Conservation (phyloP, 2,797 vertebrate genomes). For the Otolemur crassicaudatus region DNA sequence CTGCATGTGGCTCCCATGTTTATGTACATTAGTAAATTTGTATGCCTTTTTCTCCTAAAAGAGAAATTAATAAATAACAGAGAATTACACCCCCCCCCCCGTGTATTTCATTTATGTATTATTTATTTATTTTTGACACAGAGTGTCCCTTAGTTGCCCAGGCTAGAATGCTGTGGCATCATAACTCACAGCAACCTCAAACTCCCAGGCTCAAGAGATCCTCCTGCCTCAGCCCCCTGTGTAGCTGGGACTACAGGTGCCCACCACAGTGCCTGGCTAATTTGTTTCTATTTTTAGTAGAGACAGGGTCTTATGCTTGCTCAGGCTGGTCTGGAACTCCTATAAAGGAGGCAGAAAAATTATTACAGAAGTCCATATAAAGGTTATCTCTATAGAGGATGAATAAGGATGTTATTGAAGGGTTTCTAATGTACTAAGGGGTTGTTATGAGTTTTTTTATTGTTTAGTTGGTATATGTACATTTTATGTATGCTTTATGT, state of each 20-base stretch:
- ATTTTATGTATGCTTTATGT: not conserved
- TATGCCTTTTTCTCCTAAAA: not conserved
- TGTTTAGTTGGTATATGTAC: not conserved
- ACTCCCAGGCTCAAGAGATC: no score
- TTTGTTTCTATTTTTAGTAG: no score
- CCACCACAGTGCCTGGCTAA: no score
- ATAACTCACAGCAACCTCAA: no score
- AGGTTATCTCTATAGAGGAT: not conserved
- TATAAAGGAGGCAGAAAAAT: not conserved
- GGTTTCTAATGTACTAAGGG: not conserved
- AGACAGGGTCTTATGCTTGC: no score
- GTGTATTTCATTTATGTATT: not conserved
- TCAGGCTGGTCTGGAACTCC: no score
- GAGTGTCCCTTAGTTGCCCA: no score
- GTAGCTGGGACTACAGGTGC: no score
- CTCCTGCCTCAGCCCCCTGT: no score
- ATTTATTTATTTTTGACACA: no score
- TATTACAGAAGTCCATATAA: not conserved
- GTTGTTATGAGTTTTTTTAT: not conserved
- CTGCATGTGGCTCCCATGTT: not conserved
- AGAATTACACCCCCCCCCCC: not conserved
- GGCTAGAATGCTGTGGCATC: no score
- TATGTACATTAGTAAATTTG: not conserved
- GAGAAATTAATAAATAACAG: not conserved
- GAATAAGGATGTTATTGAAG: no score